These are phyloP conservation scores for Mormoops blainvillei DNA, from an alignment of 2,113 vertebrate genomes.

Conservation along the genomic window DNA sequence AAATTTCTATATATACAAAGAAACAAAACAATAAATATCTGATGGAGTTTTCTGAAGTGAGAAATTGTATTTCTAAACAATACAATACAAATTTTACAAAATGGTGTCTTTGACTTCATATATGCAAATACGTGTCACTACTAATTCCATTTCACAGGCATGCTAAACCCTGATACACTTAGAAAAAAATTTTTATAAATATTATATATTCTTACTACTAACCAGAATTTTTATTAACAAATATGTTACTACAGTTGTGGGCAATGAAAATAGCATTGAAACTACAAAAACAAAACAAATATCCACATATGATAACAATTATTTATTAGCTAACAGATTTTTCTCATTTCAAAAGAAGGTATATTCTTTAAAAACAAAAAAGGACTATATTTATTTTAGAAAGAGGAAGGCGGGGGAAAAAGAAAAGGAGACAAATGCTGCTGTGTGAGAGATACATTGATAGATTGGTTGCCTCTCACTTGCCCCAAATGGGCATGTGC, in stretches of 20 bases:
- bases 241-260: neutral
- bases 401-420: too few relatives aligned
- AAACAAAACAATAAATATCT: neutral
- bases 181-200: neutral
- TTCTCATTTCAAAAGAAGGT: neutral
- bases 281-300: neutral
- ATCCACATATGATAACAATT: neutral
- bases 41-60: neutral
- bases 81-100: neutral
- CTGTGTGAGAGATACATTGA: too few relatives aligned
- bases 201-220: neutral
- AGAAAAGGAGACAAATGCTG: too few relatives aligned
- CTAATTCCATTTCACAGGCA: neutral
- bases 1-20: neutral
- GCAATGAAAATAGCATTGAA: neutral
- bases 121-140: neutral
- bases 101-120: neutral
- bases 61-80: neutral
- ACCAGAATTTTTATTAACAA: neutral
- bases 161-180: neutral
- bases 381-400: too few relatives aligned
- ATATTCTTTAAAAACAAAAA: too few relatives aligned
- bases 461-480: too few relatives aligned
- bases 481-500: too few relatives aligned
- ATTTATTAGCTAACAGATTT: neutral